A percentile compares a stretch with the other conserved stretches of the same genome.
Evolutionary conservation across 1,140 invertebrate genomes (phyloP).

Genomic region (Drosophila gunungcola): DNA sequence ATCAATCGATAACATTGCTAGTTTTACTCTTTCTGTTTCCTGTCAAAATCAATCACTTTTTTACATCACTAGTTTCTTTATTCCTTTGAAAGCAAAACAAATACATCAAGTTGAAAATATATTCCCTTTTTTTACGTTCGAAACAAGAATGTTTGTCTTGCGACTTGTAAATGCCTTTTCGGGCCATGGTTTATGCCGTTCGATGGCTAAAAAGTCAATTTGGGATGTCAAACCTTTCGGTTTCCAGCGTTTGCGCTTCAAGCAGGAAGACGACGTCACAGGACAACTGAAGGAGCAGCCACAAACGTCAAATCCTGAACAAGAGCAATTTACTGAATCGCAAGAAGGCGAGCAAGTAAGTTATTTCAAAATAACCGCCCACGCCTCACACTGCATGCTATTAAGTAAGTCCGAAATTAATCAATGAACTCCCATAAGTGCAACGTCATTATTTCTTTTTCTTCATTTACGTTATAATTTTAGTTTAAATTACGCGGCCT

Average conservation of each 20-base stretch:
- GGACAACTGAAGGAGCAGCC: background rate
- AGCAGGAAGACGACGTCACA: background rate
- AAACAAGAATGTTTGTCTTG: background rate
- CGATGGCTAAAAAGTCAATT: constrained; percentile 16
- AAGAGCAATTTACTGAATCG: background rate
- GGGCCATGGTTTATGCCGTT: background rate
- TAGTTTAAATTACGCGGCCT: background rate
- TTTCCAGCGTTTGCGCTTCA: background rate
- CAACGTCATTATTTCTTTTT: no score
- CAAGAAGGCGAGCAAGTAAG: background rate
- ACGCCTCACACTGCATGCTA: no score
- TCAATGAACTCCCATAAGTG: no score
- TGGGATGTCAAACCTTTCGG: constrained; percentile 11
- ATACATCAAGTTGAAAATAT: background rate
- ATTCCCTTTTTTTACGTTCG: background rate
- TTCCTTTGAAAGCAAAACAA: background rate
- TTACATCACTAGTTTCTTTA: background rate
- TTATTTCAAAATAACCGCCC: background rate
- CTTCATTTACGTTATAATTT: background rate
- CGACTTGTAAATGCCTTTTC: background rate
- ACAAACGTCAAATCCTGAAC: background rate
- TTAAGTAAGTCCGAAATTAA: no score
- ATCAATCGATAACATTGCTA: background rate
- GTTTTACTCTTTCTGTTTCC: background rate
- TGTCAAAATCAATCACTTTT: background rate